phyloP scores from a whole-genome alignment of 2,888 invertebrate species.

The Apodemia duryi region DNA sequence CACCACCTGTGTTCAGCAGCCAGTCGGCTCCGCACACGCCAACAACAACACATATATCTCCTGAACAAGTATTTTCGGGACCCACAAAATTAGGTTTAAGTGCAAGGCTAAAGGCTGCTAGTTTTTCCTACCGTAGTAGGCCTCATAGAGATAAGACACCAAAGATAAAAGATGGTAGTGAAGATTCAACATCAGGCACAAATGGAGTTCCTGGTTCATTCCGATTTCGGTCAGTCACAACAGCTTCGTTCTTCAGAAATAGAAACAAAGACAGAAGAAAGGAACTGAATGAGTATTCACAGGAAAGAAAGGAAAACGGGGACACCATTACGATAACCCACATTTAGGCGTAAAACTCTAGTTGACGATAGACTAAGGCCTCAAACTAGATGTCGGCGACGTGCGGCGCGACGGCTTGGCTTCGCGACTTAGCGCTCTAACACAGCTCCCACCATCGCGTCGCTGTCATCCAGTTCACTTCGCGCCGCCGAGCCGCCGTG shows the following conservation, averaged over 20 bases:
- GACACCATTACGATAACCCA: conserved; percentile 50
- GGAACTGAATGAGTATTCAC: conserved; percentile 39
- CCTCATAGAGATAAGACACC: conserved; percentile 54
- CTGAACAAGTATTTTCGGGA: conserved; percentile 56
- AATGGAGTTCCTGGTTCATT: conserved; percentile 53
- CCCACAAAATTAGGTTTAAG: conserved; percentile 45
- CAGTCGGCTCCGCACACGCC: conserved; percentile 71
- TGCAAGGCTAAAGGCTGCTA: conserved; percentile 56
- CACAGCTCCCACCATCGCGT: no score
- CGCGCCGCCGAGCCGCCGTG: no score
- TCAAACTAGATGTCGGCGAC: no score
- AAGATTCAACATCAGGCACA: conserved; percentile 42
- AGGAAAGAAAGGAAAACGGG: conserved; percentile 40
- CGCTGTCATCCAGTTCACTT: no score
- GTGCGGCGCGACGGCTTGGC: no score
- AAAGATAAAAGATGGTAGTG: conserved; percentile 44
- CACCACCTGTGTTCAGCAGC: conserved; percentile 40
- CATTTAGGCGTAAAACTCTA: conserved; percentile 41
- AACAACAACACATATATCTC: conserved; percentile 56
- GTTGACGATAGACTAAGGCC: neutral
- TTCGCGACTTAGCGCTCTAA: no score
- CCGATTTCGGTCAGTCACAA: conserved; percentile 60
- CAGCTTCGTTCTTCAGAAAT: conserved; percentile 57
- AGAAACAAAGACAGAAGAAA: conserved; percentile 47
- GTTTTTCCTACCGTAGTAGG: conserved; percentile 57